A percentile compares a stretch with the other conserved stretches of the same genome.
phyloP scores from a whole-genome alignment of 2,113 vertebrate genomes.

The Pavo muticus region DNA sequence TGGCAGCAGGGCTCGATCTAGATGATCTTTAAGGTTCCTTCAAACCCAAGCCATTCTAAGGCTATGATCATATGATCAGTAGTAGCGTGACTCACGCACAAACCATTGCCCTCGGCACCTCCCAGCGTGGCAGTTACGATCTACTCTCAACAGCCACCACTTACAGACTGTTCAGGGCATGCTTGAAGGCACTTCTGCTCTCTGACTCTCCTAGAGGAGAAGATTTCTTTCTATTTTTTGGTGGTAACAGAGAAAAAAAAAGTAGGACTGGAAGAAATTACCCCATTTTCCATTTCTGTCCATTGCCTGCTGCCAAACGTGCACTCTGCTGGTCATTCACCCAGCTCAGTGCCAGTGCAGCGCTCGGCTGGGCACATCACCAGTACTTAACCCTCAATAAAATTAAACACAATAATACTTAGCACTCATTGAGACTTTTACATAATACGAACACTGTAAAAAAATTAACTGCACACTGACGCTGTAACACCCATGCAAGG shows the following conservation, averaged over 20 bases:
- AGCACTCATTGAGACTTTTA: not conserved
- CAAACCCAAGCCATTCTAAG: not conserved
- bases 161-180: not conserved
- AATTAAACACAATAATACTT: not conserved
- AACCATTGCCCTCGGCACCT: not conserved
- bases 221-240: not conserved
- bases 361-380: not conserved
- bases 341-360: not conserved
- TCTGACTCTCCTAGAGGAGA: not conserved
- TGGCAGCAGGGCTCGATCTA: not conserved
- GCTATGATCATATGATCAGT: not conserved
- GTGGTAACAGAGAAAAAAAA: not conserved
- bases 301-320: not conserved
- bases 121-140: not conserved
- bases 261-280: not conserved
- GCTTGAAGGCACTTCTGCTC: not conserved
- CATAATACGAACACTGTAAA: not conserved
- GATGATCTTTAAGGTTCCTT: not conserved
- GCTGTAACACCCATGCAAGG: not conserved
- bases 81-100: fast-evolving
- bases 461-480: not conserved
- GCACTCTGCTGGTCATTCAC: conserved; percentile 38
- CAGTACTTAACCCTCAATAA: conserved; percentile 29
- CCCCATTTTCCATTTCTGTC: not conserved
- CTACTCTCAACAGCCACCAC: not conserved